Evolutionary conservation across 2,113 vertebrate species (phyloP).

Genomic region (Trematocara unimaculatum): DNA sequence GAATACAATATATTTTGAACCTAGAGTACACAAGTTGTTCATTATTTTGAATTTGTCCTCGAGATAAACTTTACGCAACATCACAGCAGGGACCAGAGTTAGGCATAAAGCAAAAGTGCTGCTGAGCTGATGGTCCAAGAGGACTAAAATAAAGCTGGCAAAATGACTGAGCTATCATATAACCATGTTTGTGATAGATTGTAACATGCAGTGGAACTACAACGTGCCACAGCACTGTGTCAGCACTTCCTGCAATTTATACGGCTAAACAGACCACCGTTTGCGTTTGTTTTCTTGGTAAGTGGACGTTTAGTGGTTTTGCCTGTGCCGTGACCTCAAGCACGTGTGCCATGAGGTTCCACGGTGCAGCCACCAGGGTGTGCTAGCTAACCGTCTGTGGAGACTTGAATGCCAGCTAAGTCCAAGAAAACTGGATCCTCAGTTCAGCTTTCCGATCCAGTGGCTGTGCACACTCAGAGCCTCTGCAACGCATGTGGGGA

Average conservation of each 20-base stretch:
- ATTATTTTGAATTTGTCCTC: neutral
- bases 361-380: slow-evolving; percentile 1
- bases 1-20: neutral
- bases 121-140: neutral
- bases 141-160: neutral
- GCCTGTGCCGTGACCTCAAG: neutral
- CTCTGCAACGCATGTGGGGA: neutral
- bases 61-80: neutral
- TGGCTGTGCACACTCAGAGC: neutral
- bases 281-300: neutral
- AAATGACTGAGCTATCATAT: neutral
- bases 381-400: neutral
- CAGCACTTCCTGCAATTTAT: neutral
- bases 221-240: slow-evolving; percentile 78
- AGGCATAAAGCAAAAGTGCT: neutral
- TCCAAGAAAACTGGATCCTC: neutral
- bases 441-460: neutral
- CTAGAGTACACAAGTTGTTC: neutral
- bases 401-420: neutral
- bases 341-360: neutral
- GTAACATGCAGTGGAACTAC: slow-evolving; percentile 88
- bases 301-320: neutral
- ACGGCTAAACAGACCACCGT: neutral
- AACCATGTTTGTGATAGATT: slow-evolving; percentile 73
- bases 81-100: neutral